Percentiles rank a stretch among this genome's conserved stretches.
phyloP scores from a whole-genome alignment of 2,888 invertebrate genomes.

The Leptinotarsa haldemani region DNA sequence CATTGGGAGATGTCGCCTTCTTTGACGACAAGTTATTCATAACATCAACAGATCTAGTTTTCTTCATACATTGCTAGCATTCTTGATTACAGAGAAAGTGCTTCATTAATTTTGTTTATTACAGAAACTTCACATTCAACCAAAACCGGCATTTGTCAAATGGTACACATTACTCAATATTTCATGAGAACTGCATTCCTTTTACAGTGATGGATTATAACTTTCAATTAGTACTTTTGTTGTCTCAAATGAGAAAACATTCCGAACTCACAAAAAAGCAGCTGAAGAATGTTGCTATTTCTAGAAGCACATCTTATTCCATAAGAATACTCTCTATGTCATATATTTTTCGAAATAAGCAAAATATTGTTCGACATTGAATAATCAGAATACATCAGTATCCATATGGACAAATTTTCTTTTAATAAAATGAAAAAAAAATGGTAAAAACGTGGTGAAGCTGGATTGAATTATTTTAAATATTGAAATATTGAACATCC shows the following conservation, averaged over 20 bases:
- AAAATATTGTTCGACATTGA: no score
- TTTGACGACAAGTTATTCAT: constrained; percentile 6
- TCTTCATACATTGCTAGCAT: constrained; percentile 15
- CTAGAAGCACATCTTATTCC: no score
- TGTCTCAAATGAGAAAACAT: not conserved
- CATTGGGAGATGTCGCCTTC: not conserved
- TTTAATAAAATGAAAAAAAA: no score
- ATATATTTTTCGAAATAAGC: no score
- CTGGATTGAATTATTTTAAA: no score
- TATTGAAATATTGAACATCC: no score
- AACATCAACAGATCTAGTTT: constrained; percentile 17
- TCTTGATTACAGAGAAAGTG: constrained; percentile 15
- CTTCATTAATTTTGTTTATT: constrained; percentile 26
- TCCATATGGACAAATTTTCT: no score
- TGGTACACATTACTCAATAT: constrained; percentile 13
- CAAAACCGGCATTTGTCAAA: constrained; percentile 14
- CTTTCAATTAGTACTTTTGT: not conserved
- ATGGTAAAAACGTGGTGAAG: no score
- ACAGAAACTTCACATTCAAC: constrained; percentile 11
- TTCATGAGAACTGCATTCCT: constrained; percentile 10
- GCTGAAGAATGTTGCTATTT: not conserved
- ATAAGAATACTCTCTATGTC: no score
- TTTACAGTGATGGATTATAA: constrained; percentile 5
- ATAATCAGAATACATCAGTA: no score
- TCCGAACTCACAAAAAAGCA: not conserved